A percentile compares a stretch with the other conserved stretches of the same genome.
Evolutionary conservation across 2,888 invertebrate genomes (phyloP).

Genomic region (Eupithecia dodoneata): DNA sequence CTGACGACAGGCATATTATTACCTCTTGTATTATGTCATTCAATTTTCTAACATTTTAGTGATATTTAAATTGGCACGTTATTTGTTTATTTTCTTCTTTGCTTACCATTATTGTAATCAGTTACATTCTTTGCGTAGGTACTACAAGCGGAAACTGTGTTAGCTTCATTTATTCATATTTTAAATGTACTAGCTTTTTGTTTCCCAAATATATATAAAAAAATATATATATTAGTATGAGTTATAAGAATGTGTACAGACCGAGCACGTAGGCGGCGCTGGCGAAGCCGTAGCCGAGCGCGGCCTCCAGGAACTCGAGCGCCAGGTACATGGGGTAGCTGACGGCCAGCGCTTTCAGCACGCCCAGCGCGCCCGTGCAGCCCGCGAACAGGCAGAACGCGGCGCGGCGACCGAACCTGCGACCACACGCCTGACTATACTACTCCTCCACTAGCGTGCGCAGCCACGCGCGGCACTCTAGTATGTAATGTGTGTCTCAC

Average conservation of each 20-base stretch:
- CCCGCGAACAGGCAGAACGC: conserved; percentile 79
- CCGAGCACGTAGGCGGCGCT: conserved; percentile 81
- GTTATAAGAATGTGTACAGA: conserved; percentile 42
- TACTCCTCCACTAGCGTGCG: conserved; percentile 89
- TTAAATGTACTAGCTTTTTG: too few relatives aligned
- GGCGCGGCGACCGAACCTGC: conserved; percentile 82
- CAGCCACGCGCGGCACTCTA: conserved; percentile 88
- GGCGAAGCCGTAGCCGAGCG: conserved; percentile 83
- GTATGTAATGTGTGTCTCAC: conserved; percentile 39
- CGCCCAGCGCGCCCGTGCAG: conserved; percentile 77
- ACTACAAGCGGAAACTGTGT: too few relatives aligned
- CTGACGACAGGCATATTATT: too few relatives aligned
- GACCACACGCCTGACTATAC: neutral
- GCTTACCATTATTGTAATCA: too few relatives aligned
- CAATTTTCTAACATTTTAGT: too few relatives aligned
- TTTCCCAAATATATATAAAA: too few relatives aligned
- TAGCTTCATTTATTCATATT: too few relatives aligned
- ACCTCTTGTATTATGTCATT: too few relatives aligned
- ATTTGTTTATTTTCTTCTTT: too few relatives aligned
- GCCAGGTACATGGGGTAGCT: conserved; percentile 82
- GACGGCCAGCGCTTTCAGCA: conserved; percentile 80
- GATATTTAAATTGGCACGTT: too few relatives aligned
- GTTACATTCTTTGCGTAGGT: too few relatives aligned
- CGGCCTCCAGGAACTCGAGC: conserved; percentile 84
- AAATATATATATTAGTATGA: too few relatives aligned